A percentile compares a stretch with the other conserved stretches of the same genome.
Conservation (phyloP, 2,113 vertebrate species). For the Orycteropus afer region DNA sequence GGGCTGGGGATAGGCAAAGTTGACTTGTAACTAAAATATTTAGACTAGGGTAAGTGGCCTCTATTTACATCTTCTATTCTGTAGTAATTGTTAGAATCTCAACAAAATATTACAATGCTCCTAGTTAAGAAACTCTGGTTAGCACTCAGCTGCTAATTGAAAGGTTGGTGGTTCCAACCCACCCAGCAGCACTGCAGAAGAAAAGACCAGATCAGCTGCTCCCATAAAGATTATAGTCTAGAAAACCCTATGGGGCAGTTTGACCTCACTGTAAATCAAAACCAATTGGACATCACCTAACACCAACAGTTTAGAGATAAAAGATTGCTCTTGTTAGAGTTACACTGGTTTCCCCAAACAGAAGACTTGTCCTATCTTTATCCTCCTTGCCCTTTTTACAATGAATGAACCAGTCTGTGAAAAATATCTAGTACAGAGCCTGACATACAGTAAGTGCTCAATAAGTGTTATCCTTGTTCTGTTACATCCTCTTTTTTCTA, state of each 20-base stretch:
- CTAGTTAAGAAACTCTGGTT: not conserved
- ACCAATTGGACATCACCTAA: not conserved
- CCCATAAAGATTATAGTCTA: not conserved
- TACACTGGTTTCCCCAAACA: not conserved
- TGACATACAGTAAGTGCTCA: not conserved
- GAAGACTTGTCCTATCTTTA: not conserved
- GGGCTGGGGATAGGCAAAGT: not conserved
- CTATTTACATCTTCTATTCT: not conserved
- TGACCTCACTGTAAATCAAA: not conserved
- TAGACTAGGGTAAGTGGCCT: not conserved
- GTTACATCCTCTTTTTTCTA: not conserved
- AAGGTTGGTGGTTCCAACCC: not conserved
- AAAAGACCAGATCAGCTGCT: not conserved
- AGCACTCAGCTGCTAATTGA: not conserved
- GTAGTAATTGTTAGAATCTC: not conserved
- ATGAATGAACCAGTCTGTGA: not conserved
- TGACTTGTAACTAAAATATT: not conserved
- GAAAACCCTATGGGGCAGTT: not conserved
- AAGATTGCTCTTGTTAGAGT: not conserved
- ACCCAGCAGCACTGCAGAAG: not conserved
- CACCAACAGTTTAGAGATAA: not conserved
- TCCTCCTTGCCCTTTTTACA: not conserved
- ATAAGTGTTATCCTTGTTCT: not conserved
- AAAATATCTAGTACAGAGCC: not conserved
- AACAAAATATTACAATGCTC: not conserved